Base-by-base conservation (phyloP, 2,797 vertebrate genomes). In the Gadopsis bispinosus region DNA sequence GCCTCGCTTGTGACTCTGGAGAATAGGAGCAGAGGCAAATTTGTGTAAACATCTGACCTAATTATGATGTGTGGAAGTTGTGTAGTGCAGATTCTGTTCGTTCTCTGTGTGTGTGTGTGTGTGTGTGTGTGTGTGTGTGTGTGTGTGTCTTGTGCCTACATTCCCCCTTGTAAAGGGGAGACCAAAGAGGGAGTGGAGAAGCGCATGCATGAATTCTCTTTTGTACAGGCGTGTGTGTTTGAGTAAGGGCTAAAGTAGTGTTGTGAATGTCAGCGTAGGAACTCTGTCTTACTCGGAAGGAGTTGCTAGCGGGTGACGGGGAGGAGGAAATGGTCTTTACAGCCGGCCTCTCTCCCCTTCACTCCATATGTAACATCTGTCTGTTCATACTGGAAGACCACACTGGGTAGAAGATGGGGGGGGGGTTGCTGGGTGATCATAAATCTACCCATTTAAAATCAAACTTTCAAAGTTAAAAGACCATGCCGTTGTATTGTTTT, bases 1-100 rank as follows among this genome's bases (percentile, higher is more conserved):
- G 83, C 88, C 37, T 45, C 16, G 74, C 35, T 16, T 61, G 68
- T 64, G 50, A 39, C 41, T 61, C 37, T 2, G 35, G 39, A 68
- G 75, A 66, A 75, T 39, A 53, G 68, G 17, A 80, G 69, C n/a
- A 10, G 59, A 82, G 53, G 58, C 29, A 47, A 72, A 77, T 83
- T 72, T 47, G 55, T 85, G 75, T 83, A 72, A 80, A 83, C 66
- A 53, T 83, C 79, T 74, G 77, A 91, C 91, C 85, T 88, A 88
- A 93, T 93, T 89, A 92, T 64, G 65, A 79, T 63, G 72, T 84
- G 81, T 88, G 80, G 80, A 92, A 70, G 70, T 75, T 29, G 62
- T 80, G 74, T 68, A 55, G 61, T 61, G 77, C 77, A 87, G 81
- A 79, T 53, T 62, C 13, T 60, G 53, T 64, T 61, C n/a, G 39